These are phyloP conservation scores for Leptothorax acervorum DNA, from an alignment of 2,888 invertebrate genomes.

Conservation along the genomic window DNA sequence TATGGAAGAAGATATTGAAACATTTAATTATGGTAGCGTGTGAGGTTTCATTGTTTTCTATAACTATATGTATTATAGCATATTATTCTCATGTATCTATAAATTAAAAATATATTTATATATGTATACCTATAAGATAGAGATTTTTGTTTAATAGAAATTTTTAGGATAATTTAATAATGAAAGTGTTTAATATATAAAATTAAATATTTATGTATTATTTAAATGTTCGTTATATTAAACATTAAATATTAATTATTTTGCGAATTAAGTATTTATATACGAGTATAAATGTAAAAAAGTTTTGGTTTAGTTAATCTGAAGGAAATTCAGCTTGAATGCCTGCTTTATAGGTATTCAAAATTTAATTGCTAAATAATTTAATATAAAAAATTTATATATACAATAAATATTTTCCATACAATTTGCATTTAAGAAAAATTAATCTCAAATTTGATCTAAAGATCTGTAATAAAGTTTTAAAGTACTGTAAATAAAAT, in stretches of 20 bases:
- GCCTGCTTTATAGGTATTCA: neutral
- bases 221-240: neutral
- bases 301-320: neutral
- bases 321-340: neutral
- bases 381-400: neutral
- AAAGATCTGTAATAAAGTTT: neutral
- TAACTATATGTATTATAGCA: neutral
- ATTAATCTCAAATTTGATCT: neutral
- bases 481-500: neutral
- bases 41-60: neutral
- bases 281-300: neutral
- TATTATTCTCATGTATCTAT: slow-evolving; percentile 1
- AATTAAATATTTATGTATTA: slow-evolving; percentile 1
- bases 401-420: neutral
- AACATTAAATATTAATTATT: slow-evolving; percentile 19
- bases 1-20: slow-evolving; percentile 6
- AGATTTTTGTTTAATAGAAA: neutral
- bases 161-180: slow-evolving; percentile 3
- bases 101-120: neutral
- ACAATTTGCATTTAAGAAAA: neutral
- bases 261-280: neutral
- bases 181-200: neutral
- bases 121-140: neutral
- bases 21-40: neutral
- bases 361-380: neutral